A percentile compares a stretch with the other conserved stretches of the same genome.
Evolutionary conservation across 2,797 vertebrate species (phyloP).

Genomic region (Sebastes miniatus): DNA sequence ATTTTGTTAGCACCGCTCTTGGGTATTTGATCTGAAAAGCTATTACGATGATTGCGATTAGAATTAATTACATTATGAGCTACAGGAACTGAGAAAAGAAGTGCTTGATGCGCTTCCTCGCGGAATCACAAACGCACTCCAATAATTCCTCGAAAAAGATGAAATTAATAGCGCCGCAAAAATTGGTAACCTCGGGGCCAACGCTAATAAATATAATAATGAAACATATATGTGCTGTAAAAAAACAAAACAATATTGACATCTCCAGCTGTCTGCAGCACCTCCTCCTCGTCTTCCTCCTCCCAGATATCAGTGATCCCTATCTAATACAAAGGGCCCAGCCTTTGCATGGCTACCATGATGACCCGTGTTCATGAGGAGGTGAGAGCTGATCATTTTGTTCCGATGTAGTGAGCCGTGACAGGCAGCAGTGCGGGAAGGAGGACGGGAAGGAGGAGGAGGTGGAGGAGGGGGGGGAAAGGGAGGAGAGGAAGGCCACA

Average conservation of each 20-base stretch:
- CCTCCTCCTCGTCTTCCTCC: conserved; percentile 50
- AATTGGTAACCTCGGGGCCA: conserved; percentile 49
- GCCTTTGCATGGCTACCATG: conserved; percentile 66
- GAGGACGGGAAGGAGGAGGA: conserved; percentile 33
- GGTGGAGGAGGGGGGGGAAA: not conserved
- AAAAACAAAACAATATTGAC: conserved; percentile 56
- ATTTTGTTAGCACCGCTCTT: conserved; percentile 72
- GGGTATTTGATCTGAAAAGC: conserved; percentile 81
- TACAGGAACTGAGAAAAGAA: conserved; percentile 65
- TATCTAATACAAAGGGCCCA: conserved; percentile 71
- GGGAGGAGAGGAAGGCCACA: conserved; percentile 58
- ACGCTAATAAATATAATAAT: conserved; percentile 48
- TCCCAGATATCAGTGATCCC: conserved; percentile 68
- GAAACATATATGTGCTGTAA: conserved; percentile 46
- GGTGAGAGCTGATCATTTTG: conserved; percentile 79
- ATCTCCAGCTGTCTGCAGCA: conserved; percentile 34
- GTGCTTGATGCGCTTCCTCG: conserved; percentile 53
- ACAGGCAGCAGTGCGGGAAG: conserved; percentile 75
- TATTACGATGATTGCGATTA: conserved; percentile 78
- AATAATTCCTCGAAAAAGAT: conserved; percentile 39
- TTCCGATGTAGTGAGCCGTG: conserved; percentile 78
- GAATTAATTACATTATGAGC: conserved; percentile 77
- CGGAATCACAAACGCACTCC: conserved; percentile 33
- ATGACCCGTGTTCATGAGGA: conserved; percentile 77
- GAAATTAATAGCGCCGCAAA: conserved; percentile 58